Evolutionary conservation across 2,888 invertebrate genomes (phyloP), one percentile per base, ranked within the genome.

Genomic region (Pelosia muscerda): DNA sequence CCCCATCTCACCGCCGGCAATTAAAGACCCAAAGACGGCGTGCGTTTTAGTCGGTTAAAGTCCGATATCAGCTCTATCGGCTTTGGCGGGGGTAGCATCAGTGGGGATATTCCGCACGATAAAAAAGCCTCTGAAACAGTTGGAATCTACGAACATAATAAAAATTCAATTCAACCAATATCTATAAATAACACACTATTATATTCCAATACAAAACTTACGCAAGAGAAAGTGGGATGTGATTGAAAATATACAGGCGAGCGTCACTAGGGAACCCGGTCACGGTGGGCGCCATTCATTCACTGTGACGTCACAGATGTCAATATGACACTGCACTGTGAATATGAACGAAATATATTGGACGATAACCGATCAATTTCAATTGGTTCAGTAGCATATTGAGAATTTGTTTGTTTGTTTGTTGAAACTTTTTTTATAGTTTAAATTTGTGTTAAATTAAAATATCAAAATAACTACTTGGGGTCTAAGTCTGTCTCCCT

Each of bases 261-360:
- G 34, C 67, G 63, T 25, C 55, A 66, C 55, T 59, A 62, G 66
- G 65, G 66, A 58, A 69, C 54, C 22, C 65, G 65, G 63, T 42
- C 58, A 62, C 38, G 22, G 66, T 65, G 62, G 58, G 58, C 22
- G 66, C 38, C 63, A 65, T 66, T 66, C 65, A 69, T 64, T 56
- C 28, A 57, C 10, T 5, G 65, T 66, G 54, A 69, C 69, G 69
- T 69, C 69, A 69, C 28, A 49, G 54, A 58, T 63, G 63, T 69
- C 69, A 69, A 65, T 69, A 63, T 65, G 58, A 62, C 63, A 63
- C 54, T 63, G 63, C 63, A 66, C 34, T 26, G 61, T 58, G 49
- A 23, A 49, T 58, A 49, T 59, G 26, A 2, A 31, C 26, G 56
- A 28, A 59, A 26, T 59, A 31, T 5, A 31, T 56, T 38, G 38